Base-by-base conservation (phyloP, 1,140 invertebrate species). In the Drosophila pseudoananassae region DNA sequence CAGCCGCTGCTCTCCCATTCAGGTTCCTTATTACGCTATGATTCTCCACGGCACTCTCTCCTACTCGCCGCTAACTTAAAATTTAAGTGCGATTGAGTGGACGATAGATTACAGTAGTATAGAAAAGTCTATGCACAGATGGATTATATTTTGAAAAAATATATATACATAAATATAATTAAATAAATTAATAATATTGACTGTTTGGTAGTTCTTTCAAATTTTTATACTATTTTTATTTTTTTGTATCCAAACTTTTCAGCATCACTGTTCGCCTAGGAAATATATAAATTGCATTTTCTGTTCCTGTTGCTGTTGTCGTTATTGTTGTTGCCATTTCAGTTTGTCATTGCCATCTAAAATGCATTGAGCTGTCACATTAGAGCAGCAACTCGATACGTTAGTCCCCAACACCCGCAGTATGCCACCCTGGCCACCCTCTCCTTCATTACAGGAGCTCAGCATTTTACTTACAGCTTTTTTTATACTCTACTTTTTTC, bases 351-450 rank as follows among this genome's bases (percentile, higher is more conserved):
- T 88, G 83, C 75, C 83, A 88, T 88, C 82, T 72, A 89, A 89
- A 88, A 89, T 88, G 84, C 83, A 88, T 88, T 88, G 84, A 88
- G 84, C 84, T 88, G 84, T 88, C 84, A 88, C 84, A 89, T 89
- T 88, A 89, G 72, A 88, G 79, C 57, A 88, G 83, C 83, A 88
- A 88, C 83, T 88, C 78, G 83, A 88, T 88, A 88, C 68, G 70
- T 74, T 38, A 82, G 64, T 63, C 59, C 36, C 45, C 36, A 55
- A n/a, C 31, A 20, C 31, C 15, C 36, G 9, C 8, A 27, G 4
- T 27, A 27, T 20, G 20, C 6, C 23, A 29, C 14, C 5, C 12
- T 4, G 10, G 27, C 6, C 33, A 17, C 17, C 40, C 29, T 38
- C 25, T 31, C 17, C 52, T 36, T 51, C 69, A 74, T 63, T 74